Base-by-base conservation (phyloP, 2,113 vertebrate species). In the Cichladusa arquata region DNA sequence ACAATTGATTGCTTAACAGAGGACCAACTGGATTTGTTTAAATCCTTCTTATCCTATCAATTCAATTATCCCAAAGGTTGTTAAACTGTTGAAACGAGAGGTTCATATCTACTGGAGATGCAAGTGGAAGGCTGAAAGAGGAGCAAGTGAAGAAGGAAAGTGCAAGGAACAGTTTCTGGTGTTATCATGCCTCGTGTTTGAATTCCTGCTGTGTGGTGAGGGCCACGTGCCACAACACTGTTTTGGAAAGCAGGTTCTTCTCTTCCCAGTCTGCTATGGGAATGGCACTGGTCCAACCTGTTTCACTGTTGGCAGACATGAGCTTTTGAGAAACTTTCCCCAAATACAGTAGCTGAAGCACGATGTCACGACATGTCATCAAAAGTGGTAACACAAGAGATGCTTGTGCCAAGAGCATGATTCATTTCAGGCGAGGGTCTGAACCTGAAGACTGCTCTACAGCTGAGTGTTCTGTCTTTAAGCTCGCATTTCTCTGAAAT, bases 1-100 rank as follows among this genome's bases (percentile, higher is more conserved):
- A 96, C 96, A 96, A 97, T 94, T 88, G 95, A 96, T 95, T 90
- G 77, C 54, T 71, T 82, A 81, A 73, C 38, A 42, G 71, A 88
- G 69, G 28, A 54, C 79, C 29, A 28, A 69, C 36, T 83, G 56
- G 71, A 94, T 89, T 90, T 95, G 73, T 69, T 90, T 80, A 96
- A 92, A 84, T 92, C 74, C 74, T 67, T 77, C 71, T 78, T 62
- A 47, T 34, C 54, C 44, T 44, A 81, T 61, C 71, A 81, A 72
- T 74, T 81, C 54, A 50, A 69, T 92, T 70, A 83, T 67, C 82
- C 89, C 80, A 73, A 71, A 84, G 58, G 70, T 19, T 31, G 61
- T 45, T 58, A 56, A 66, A 34, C 81, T 45, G 61, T 38, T 92
- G 28, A 87, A 88, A 18, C 9, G 3, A 62, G 61, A 81, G 57